phyloP scores from a whole-genome alignment of 2,888 invertebrate genomes.

The Hoplodrina ambigua region DNA sequence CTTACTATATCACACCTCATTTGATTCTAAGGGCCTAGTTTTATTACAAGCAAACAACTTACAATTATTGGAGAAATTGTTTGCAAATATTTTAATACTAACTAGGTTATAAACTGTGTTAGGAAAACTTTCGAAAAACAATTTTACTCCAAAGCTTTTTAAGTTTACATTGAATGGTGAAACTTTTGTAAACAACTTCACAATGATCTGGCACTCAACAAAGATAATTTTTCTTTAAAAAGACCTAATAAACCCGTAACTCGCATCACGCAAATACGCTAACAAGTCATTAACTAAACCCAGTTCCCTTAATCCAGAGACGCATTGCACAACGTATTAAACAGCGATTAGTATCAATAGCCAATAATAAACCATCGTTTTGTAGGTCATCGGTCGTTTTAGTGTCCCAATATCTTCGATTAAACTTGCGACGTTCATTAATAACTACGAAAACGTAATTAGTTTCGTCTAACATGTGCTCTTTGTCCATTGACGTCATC shows the following conservation, averaged over 20 bases:
- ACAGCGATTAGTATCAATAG: constrained; percentile 59
- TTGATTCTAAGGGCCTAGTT: constrained; percentile 79
- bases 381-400: constrained; percentile 61
- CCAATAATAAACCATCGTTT: constrained; percentile 61
- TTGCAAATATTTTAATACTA: constrained; percentile 13
- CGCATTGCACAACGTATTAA: constrained; percentile 56
- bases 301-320: constrained; percentile 38
- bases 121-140: not conserved
- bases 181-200: not conserved
- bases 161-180: not conserved
- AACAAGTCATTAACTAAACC: constrained; percentile 29
- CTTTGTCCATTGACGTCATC: constrained; percentile 49
- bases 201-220: not conserved
- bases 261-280: constrained; percentile 21
- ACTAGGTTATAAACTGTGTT: not conserved
- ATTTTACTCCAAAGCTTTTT: not conserved
- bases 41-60: constrained; percentile 69
- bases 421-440: constrained; percentile 54
- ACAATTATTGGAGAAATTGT: constrained; percentile 34
- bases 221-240: constrained; percentile 5
- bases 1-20: constrained; percentile 87
- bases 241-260: constrained; percentile 7
- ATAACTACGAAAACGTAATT: constrained; percentile 46
- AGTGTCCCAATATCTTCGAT: constrained; percentile 61
- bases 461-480: constrained; percentile 37